Conservation (phyloP, 2,888 invertebrate genomes). For the Fragum whitleyi region DNA sequence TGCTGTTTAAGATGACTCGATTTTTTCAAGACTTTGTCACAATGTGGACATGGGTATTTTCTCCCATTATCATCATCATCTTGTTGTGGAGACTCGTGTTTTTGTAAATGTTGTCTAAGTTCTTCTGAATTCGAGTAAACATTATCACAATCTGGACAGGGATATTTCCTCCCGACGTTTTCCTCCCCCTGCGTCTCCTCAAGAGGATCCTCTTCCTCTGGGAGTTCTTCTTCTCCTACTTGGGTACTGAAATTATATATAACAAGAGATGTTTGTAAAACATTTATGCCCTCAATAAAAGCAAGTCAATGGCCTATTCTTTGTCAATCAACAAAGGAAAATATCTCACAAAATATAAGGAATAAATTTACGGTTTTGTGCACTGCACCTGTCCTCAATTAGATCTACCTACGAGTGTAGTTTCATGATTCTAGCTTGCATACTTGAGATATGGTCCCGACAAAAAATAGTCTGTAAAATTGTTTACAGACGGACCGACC, state of each 20-base stretch:
- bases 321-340: too few species aligned
- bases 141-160: slow-evolving; percentile 86
- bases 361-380: too few species aligned
- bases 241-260: background rate
- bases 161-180: slow-evolving; percentile 73
- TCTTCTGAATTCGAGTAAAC: slow-evolving; percentile 86
- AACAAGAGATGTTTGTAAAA: background rate
- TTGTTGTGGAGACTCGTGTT: slow-evolving; percentile 86
- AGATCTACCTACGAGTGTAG: too few species aligned
- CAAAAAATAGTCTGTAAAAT: too few species aligned
- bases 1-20: slow-evolving; percentile 86
- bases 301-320: too few species aligned
- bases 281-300: too few species aligned
- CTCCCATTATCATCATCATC: background rate
- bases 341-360: too few species aligned
- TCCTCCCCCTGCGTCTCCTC: background rate
- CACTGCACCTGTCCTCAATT: too few species aligned
- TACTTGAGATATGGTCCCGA: too few species aligned
- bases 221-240: background rate
- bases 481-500: too few species aligned
- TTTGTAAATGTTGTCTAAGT: slow-evolving; percentile 86
- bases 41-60: slow-evolving; percentile 85
- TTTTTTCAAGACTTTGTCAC: slow-evolving; percentile 86
- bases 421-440: too few species aligned
- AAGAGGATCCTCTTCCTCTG: slow-evolving; percentile 17